Evolutionary conservation across 2,797 vertebrate species (phyloP).

Genomic region (Pangasius mekongensis): DNA sequence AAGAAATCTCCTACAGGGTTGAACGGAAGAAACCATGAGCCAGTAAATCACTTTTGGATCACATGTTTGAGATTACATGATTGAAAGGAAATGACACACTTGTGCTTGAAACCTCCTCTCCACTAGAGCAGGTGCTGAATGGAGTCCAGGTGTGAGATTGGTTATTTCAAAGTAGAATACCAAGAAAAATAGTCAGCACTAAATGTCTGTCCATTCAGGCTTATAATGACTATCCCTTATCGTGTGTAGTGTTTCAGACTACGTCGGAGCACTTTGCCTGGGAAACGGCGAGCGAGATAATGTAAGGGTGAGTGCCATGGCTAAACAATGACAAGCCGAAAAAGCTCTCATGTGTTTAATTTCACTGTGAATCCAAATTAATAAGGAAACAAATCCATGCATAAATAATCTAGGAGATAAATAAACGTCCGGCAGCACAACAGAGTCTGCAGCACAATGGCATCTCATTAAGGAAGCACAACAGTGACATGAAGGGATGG

Average conservation of each 20-base stretch:
- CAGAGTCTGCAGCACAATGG: constrained; percentile 50
- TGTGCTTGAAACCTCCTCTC: background rate
- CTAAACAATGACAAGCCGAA: constrained; percentile 47
- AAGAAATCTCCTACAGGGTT: background rate
- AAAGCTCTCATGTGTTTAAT: constrained; percentile 55
- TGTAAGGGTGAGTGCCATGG: constrained; percentile 35
- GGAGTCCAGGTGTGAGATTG: constrained; percentile 8
- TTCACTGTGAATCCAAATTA: constrained; percentile 61
- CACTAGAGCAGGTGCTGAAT: background rate
- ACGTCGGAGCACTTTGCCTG: constrained; percentile 13
- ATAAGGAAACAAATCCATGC: constrained; percentile 61
- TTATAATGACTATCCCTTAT: constrained; percentile 50
- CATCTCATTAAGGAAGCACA: constrained; percentile 52
- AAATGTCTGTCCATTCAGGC: constrained; percentile 38
- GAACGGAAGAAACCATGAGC: background rate
- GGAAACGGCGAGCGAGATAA: constrained; percentile 38
- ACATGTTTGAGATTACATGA: background rate
- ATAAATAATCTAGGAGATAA: constrained; percentile 62
- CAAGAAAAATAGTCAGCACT: constrained; percentile 18
- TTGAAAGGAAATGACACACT: constrained; percentile 18
- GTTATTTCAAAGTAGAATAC: background rate
- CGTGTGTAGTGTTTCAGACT: constrained; percentile 44
- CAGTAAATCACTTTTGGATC: constrained; percentile 12
- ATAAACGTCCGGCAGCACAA: constrained; percentile 50
- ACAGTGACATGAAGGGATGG: constrained; percentile 37